A percentile compares a stretch with the other conserved stretches of the same genome.
phyloP scores from a whole-genome alignment of 2,888 invertebrate species.

The Hesperia comma region DNA sequence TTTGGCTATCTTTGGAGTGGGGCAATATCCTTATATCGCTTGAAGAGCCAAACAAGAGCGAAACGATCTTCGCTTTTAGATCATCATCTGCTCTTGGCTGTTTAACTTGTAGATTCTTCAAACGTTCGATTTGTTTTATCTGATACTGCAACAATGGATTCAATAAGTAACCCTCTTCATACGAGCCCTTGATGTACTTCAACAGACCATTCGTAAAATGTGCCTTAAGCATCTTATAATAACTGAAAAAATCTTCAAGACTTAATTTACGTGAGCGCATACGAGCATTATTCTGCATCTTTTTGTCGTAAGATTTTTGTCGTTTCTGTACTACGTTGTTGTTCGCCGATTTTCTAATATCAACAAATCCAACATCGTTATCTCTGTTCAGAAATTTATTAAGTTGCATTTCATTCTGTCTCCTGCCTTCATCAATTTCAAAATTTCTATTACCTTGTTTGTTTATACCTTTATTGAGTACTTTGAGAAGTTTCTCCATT shows the following conservation, averaged over 20 bases:
- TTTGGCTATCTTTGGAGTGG: constrained; percentile 46
- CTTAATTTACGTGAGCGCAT: not conserved
- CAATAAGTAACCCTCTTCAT: too few species aligned
- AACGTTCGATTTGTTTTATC: constrained; percentile 24
- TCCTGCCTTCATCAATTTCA: too few species aligned
- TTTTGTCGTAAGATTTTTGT: not conserved
- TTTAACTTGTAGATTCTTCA: constrained; percentile 5
- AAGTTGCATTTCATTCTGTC: constrained; percentile 43
- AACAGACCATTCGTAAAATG: not conserved
- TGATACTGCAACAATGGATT: too few species aligned
- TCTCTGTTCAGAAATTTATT: not conserved
- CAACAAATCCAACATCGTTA: constrained; percentile 19
- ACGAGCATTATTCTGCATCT: not conserved
- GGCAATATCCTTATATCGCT: constrained; percentile 44
- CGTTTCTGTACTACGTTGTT: not conserved
- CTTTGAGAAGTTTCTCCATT: constrained; percentile 41
- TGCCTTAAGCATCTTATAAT: constrained; percentile 1
- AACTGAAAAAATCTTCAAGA: constrained; percentile 18
- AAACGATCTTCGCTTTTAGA: constrained; percentile 38
- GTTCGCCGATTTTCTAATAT: constrained; percentile 9
- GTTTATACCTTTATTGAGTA: constrained; percentile 48
- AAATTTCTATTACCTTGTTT: too few species aligned
- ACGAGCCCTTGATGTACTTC: too few species aligned
- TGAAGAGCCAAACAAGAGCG: constrained; percentile 39
- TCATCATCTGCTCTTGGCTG: constrained; percentile 26